Evolutionary conservation across 2,888 invertebrate genomes (phyloP), one percentile per base, ranked within the genome.

Genomic region (Drosophila mettleri): DNA sequence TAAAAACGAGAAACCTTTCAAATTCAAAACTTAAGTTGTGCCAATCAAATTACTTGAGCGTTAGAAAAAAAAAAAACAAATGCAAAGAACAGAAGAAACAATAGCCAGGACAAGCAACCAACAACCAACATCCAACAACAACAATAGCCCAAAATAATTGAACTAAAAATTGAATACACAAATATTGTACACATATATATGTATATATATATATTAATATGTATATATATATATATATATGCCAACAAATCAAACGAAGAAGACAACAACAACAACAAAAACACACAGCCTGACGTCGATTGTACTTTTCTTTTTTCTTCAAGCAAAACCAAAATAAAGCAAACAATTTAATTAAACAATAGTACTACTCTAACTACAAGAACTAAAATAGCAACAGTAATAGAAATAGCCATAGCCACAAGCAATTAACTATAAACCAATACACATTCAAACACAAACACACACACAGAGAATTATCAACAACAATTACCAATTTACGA

Each of bases 221-320:
- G n/a, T n/a, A 31, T 46, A 41, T 34, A 10, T 33, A 8, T n/a
- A 12, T 3, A 49, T 20, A 43, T 20, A 33, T 52, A 52, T 52
- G 9, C 29, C n/a, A 53, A 20, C 6, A 51, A 33, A 70, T 43
- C 52, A 67, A 65, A 48, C 58, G 27, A 57, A 69, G 53, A 41
- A 66, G 61, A 68, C 49, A 54, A 63, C 61, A 66, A 24, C 16
- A 43, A 43, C 43, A 43, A 43, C 24, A 24, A 43, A n/a, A 29
- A 67, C 66, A 74, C 72, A 79, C 93, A 93, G 93, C 94, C 94
- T 93, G 93, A 94, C 94, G 94, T 94, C 92, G 92, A 92, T 92
- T 92, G 92, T 92, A 86, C 73, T 80, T 86, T 88, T 88, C 78
- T 84, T 88, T 86, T 88, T 84, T 79, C 87, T 79, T 79, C 80